A percentile compares a stretch with the other conserved stretches of the same genome.
Evolutionary conservation across 2,113 vertebrate species (phyloP).

Genomic region (Malurus elegans): DNA sequence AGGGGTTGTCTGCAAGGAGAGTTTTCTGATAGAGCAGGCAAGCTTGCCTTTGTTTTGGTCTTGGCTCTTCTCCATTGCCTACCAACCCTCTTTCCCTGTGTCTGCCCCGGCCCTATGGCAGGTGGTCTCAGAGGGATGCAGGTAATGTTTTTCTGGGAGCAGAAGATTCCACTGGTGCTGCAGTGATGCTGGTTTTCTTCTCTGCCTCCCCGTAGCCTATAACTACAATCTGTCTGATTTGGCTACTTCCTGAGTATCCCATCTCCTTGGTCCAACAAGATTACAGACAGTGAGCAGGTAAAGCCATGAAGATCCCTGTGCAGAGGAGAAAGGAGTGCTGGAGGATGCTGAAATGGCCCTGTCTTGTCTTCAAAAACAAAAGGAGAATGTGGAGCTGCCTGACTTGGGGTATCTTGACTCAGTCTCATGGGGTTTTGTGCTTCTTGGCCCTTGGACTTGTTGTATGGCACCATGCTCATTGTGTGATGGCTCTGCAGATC

Average conservation of each 20-base stretch:
- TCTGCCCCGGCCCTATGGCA: rapidly evolving
- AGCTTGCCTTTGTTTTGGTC: not conserved
- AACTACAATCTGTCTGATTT: not conserved
- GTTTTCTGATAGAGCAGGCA: not conserved
- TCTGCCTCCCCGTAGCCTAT: rapidly evolving
- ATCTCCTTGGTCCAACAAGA: not conserved
- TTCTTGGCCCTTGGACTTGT: not conserved
- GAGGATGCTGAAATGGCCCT: not conserved
- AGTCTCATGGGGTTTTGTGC: not conserved
- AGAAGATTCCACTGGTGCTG: rapidly evolving
- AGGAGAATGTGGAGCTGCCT: not conserved
- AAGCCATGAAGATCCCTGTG: not conserved
- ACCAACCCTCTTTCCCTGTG: not conserved
- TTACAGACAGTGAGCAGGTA: not conserved
- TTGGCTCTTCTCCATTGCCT: not conserved
- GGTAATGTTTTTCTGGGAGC: not conserved
- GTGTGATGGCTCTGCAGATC: not conserved
- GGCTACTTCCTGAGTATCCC: not conserved
- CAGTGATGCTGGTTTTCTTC: rapidly evolving
- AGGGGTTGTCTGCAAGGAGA: not conserved
- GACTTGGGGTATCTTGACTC: not conserved
- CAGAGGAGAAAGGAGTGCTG: not conserved
- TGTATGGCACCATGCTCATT: rapidly evolving
- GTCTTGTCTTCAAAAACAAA: not conserved
- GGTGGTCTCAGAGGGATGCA: not conserved